These are phyloP conservation scores for Etheostoma nigrum DNA, from an alignment of 2,797 vertebrate species.

Conservation along the genomic window DNA sequence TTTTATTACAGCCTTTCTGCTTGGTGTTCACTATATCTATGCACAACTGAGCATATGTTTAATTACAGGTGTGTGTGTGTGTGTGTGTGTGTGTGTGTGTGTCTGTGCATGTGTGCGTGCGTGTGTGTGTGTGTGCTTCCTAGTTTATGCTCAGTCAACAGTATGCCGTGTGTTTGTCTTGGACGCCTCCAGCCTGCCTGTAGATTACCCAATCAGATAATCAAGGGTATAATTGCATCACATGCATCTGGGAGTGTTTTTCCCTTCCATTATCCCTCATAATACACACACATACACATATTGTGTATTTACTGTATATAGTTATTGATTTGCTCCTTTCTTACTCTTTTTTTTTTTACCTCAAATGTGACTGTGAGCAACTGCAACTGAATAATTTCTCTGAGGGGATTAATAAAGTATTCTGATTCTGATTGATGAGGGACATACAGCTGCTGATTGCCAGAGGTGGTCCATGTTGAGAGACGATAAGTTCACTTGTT, in stretches of 20 bases:
- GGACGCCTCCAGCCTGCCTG: constrained; percentile 68
- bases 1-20: constrained; percentile 29
- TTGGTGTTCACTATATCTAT: constrained; percentile 36
- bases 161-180: constrained; percentile 75
- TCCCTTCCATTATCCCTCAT: constrained; percentile 74
- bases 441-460: constrained; percentile 53
- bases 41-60: constrained; percentile 42
- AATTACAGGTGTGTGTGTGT: constrained; percentile 42
- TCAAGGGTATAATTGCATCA: constrained; percentile 79
- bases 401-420: too few species aligned
- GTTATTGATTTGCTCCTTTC: too few species aligned
- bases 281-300: constrained; percentile 55
- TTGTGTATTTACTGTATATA: too few species aligned
- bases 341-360: too few species aligned
- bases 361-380: too few species aligned
- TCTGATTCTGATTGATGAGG: constrained; percentile 34
- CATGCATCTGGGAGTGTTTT: constrained; percentile 82
- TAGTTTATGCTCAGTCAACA: constrained; percentile 69
- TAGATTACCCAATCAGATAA: constrained; percentile 82
- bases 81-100: constrained; percentile 27
- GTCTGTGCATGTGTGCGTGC: constrained; percentile 9
- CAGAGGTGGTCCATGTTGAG: constrained; percentile 40
- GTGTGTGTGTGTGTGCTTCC: constrained; percentile 28
- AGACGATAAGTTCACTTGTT: constrained; percentile 27
- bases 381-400: too few species aligned